These are phyloP conservation scores for Poeciliopsis occidentalis DNA, from an alignment of 2,113 vertebrate genomes.

Conservation along the genomic window DNA sequence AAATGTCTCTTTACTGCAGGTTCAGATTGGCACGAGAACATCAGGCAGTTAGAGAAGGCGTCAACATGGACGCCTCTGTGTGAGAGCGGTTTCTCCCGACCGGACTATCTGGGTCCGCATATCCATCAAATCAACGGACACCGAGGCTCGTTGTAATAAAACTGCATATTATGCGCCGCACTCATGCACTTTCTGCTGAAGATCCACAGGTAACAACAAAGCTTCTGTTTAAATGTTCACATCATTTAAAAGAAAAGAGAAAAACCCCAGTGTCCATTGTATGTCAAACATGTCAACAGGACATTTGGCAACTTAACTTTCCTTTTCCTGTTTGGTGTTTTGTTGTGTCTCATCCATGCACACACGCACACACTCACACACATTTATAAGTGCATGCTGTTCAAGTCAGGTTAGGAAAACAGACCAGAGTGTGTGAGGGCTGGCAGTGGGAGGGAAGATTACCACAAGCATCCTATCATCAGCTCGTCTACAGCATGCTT, in stretches of 20 bases:
- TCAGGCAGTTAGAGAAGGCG: constrained; percentile 61
- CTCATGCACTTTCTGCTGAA: constrained; percentile 72
- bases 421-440: constrained; percentile 52
- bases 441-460: constrained; percentile 52
- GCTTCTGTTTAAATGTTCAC: constrained; percentile 62
- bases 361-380: constrained; percentile 48
- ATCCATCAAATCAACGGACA: constrained; percentile 26
- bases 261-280: constrained; percentile 38
- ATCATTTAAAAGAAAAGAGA: constrained; percentile 48
- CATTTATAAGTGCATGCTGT: constrained; percentile 66
- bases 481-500: constrained; percentile 63
- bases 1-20: constrained; percentile 14
- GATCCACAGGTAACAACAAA: constrained; percentile 62
- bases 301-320: constrained; percentile 62
- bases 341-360: constrained; percentile 44
- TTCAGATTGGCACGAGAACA: constrained; percentile 65
- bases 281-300: constrained; percentile 52
- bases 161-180: constrained; percentile 49
- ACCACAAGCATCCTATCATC: constrained; percentile 63
- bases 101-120: constrained; percentile 16
- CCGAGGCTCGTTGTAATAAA: constrained; percentile 36
- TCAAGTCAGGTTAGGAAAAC: constrained; percentile 69
- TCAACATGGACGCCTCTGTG: constrained; percentile 41
- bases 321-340: constrained; percentile 40
- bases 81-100: constrained; percentile 49